phyloP scores from a whole-genome alignment of 2,888 invertebrate genomes.

The Ectemnius cavifrons region DNA sequence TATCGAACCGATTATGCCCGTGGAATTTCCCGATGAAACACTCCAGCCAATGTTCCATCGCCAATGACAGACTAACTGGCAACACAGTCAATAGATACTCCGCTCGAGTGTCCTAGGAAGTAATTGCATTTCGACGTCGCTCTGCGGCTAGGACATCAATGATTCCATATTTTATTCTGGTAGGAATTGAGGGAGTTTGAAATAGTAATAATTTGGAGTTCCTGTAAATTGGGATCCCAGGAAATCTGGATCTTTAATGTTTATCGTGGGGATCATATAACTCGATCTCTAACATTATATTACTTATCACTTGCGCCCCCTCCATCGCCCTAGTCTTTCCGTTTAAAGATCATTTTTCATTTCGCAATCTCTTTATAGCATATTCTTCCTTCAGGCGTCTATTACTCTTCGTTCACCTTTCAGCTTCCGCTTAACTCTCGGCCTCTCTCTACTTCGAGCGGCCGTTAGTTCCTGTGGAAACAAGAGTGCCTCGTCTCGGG shows the following conservation, averaged over 20 bases:
- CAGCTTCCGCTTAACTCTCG: constrained; percentile 48
- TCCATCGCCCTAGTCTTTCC: constrained; percentile 20
- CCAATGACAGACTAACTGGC: no score
- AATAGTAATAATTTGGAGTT: no score
- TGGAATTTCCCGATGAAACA: no score
- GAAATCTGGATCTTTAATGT: background rate
- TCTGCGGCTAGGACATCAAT: no score
- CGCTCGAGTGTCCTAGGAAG: no score
- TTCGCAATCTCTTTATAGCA: constrained; percentile 51
- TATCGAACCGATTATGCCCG: background rate
- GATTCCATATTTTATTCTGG: no score
- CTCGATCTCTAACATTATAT: constrained; percentile 14
- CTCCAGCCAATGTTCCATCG: no score
- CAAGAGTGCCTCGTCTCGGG: constrained; percentile 31
- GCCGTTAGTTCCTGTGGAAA: constrained; percentile 51
- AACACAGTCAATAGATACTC: no score
- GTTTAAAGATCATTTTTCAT: constrained; percentile 46
- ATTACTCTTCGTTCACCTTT: constrained; percentile 54
- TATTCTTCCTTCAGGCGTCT: constrained; percentile 48
- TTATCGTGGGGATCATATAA: constrained; percentile 12
- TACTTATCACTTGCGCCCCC: constrained; percentile 28
- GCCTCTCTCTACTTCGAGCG: constrained; percentile 1
- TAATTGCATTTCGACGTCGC: no score
- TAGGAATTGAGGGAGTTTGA: no score
- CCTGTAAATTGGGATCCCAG: no score